These are phyloP conservation scores for Calvadosia cruxmelitensis DNA, from an alignment of 30 jellyfish, hydroid and myxozoan genomes.

Conservation along the genomic window DNA sequence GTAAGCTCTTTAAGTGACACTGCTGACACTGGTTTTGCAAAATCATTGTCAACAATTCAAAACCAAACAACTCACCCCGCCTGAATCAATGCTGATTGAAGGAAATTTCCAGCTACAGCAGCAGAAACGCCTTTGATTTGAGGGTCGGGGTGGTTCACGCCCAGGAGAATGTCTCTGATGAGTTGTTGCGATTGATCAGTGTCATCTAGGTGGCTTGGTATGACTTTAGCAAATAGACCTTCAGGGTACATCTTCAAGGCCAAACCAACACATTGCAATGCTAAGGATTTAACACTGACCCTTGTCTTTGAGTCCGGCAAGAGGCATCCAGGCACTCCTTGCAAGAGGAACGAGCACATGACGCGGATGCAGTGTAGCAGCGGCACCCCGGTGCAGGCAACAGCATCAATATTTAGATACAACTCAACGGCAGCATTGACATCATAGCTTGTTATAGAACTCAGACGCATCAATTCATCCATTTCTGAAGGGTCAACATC, in stretches of 20 bases:
- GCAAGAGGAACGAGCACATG: constrained; percentile 81
- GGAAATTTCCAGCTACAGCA: constrained; percentile 34
- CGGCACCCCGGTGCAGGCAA: constrained; percentile 93
- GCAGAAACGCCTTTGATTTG: constrained; percentile 77
- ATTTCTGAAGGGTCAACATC: constrained; percentile 37
- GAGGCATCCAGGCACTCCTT: constrained; percentile 65
- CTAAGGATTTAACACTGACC: constrained; percentile 85
- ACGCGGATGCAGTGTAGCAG: constrained; percentile 76
- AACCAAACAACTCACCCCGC: too few relatives aligned
- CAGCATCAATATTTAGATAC: constrained; percentile 84
- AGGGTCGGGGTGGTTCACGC: constrained; percentile 67
- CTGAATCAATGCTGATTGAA: constrained; percentile 35
- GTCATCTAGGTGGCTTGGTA: constrained; percentile 48
- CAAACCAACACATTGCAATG: constrained; percentile 66
- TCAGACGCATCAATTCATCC: constrained; percentile 54
- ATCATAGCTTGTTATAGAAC: constrained; percentile 67
- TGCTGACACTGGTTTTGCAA: too few relatives aligned
- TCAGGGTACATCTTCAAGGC: constrained; percentile 75
- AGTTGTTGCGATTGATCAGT: constrained; percentile 27
- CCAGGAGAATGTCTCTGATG: constrained; percentile 67
- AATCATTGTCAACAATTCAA: too few relatives aligned
- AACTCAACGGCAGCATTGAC: constrained; percentile 68
- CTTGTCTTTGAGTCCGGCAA: constrained; percentile 81
- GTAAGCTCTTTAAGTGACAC: too few relatives aligned
- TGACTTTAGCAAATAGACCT: constrained; percentile 70